These are phyloP conservation scores for Ips nitidus DNA, from an alignment of 1,140 invertebrate species.

Conservation along the genomic window DNA sequence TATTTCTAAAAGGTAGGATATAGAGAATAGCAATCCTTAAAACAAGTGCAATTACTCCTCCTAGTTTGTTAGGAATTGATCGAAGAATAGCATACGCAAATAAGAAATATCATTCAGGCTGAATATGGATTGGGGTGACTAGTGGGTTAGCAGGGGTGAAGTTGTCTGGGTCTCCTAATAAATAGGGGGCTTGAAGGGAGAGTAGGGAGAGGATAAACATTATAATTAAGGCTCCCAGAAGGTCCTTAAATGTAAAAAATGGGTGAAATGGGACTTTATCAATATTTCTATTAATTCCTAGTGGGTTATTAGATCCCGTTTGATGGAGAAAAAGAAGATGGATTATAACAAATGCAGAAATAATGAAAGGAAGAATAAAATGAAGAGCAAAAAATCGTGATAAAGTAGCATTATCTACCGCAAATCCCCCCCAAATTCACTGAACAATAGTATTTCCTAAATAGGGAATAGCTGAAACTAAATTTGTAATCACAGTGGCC, in stretches of 20 bases:
- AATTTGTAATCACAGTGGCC: constrained; percentile 71
- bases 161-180: constrained; percentile 68
- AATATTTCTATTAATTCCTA: constrained; percentile 61
- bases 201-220: constrained; percentile 45
- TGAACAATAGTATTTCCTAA: constrained; percentile 60
- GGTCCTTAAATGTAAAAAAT: constrained; percentile 63
- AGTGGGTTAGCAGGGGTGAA: constrained; percentile 69
- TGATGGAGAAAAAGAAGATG: constrained; percentile 65
- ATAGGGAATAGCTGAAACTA: constrained; percentile 67
- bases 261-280: constrained; percentile 65
- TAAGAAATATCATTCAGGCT: constrained; percentile 77
- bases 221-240: constrained; percentile 60
- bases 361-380: constrained; percentile 69
- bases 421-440: constrained; percentile 72
- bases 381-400: constrained; percentile 72
- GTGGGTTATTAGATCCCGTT: constrained; percentile 53
- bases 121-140: constrained; percentile 69
- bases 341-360: constrained; percentile 59
- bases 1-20: constrained; percentile 57
- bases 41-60: constrained; percentile 65
- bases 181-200: constrained; percentile 53
- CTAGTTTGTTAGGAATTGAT: constrained; percentile 73
- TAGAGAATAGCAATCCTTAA: constrained; percentile 61
- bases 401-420: constrained; percentile 67
- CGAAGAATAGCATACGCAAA: constrained; percentile 75